Evolutionary conservation across 2,797 vertebrate genomes (phyloP).

Genomic region (Microcaecilia unicolor): DNA sequence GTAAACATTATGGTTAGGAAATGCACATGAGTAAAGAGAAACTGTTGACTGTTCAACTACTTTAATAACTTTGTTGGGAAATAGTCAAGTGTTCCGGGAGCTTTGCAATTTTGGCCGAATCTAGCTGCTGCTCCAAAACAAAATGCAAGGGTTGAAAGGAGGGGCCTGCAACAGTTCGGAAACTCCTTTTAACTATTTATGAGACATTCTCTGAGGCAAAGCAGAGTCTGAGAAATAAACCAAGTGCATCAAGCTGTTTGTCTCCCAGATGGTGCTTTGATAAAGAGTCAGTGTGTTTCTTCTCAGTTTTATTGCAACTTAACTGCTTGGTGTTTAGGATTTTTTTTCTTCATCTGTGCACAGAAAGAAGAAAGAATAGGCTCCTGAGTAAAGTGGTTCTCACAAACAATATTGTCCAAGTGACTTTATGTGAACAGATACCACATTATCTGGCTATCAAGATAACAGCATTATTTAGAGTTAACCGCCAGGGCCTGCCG

Average conservation of each 20-base stretch:
- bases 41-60: no score
- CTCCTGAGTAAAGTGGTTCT: conserved; percentile 67
- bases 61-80: no score
- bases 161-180: conserved; percentile 8
- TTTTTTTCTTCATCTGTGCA: conserved; percentile 73
- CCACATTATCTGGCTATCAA: conserved; percentile 80
- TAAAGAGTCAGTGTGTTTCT: conserved; percentile 55
- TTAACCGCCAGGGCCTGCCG: conserved; percentile 52
- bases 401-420: conserved; percentile 61
- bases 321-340: conserved; percentile 70
- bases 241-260: conserved; percentile 67
- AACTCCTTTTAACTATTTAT: conserved; percentile 64
- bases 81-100: no score
- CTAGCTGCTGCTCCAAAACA: background rate
- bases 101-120: no score
- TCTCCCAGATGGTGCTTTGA: conserved; percentile 54
- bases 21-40: no score
- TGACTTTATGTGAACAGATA: conserved; percentile 69
- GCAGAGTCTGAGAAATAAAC: conserved; percentile 65
- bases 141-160: background rate
- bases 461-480: conserved; percentile 78
- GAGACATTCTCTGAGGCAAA: conserved; percentile 70
- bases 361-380: conserved; percentile 61
- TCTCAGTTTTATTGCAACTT: conserved; percentile 68
- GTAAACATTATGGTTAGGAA: no score